phyloP scores from a whole-genome alignment of 2,113 vertebrate species.

The Bungarus multicinctus region DNA sequence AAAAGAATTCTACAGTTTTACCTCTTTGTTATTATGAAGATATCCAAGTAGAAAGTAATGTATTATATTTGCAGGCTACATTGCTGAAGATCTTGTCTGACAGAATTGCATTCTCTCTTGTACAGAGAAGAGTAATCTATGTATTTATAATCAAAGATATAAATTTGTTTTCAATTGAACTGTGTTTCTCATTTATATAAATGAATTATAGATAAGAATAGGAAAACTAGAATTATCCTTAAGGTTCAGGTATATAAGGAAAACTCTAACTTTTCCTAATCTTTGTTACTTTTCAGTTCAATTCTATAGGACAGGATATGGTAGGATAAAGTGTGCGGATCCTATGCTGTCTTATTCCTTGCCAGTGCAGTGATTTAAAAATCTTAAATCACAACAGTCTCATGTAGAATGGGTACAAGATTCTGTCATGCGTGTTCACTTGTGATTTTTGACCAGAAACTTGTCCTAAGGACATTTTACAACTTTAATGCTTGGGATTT shows the following conservation, averaged over 20 bases:
- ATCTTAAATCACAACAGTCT: background rate
- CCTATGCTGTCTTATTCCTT: background rate
- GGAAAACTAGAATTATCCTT: background rate
- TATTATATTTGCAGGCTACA: background rate
- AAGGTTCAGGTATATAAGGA: background rate
- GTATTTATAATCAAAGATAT: background rate
- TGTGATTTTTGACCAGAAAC: background rate
- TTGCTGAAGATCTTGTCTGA: background rate
- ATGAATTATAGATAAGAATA: background rate
- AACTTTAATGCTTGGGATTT: background rate
- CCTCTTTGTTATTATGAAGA: background rate
- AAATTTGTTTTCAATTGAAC: background rate
- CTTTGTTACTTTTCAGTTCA: background rate
- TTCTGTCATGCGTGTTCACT: background rate
- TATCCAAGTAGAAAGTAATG: background rate
- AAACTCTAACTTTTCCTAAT: background rate
- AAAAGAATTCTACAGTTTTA: background rate
- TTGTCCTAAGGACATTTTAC: background rate
- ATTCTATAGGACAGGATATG: background rate
- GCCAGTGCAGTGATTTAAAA: background rate
- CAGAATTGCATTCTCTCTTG: background rate
- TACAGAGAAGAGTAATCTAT: background rate
- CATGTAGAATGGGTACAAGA: background rate
- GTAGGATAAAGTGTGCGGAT: background rate
- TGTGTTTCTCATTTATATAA: background rate